Conservation (phyloP, 2,797 vertebrate genomes). For the Accipiter badius region DNA sequence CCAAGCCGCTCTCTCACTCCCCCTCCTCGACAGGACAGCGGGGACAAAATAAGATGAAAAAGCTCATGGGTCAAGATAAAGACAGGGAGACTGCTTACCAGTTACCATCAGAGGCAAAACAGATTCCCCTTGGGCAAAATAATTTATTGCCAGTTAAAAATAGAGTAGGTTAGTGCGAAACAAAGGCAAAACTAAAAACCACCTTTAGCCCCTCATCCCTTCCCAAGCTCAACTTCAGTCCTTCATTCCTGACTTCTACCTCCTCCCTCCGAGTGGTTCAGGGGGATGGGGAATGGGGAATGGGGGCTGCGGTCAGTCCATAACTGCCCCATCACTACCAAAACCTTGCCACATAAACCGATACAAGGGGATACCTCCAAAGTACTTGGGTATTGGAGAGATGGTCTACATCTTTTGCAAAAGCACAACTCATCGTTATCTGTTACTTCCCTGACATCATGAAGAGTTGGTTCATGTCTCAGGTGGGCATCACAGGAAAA, state of each 20-base stretch:
- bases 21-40: neutral
- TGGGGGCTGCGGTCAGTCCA: neutral
- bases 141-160: neutral
- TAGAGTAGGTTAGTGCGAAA: neutral
- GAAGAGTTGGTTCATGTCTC: neutral
- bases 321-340: neutral
- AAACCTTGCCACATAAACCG: neutral
- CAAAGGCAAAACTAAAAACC: neutral
- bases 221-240: neutral
- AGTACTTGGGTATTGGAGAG: neutral
- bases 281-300: neutral
- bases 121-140: neutral
- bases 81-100: neutral
- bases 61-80: neutral
- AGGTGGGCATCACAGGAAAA: neutral
- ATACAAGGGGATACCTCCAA: neutral
- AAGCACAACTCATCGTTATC: neutral
- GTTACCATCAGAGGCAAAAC: neutral
- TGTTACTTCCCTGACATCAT: neutral
- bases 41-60: neutral
- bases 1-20: neutral
- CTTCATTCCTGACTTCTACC: neutral
- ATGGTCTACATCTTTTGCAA: neutral
- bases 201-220: neutral
- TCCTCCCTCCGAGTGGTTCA: fast-evolving